Percentiles rank a stretch among this genome's conserved stretches.
These are phyloP conservation scores for Potamarius usumacintae DNA, from an alignment of 2,113 vertebrate species.

Conservation along the genomic window DNA sequence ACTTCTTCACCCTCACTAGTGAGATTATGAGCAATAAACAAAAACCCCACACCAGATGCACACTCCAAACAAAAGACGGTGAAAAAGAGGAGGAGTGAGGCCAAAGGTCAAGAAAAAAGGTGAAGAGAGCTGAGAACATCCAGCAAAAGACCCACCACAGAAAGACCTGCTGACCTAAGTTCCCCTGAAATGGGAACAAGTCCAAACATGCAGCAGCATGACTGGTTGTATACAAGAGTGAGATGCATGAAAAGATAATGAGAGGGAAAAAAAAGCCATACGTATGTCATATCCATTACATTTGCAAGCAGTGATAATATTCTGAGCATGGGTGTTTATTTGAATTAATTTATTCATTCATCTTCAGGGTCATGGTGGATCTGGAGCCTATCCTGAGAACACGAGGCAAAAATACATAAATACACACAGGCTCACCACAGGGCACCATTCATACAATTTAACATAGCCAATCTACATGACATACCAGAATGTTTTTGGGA, in stretches of 20 bases:
- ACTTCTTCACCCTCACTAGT: conserved; percentile 20
- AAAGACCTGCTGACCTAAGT: conserved; percentile 13
- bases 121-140: conserved; percentile 30
- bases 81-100: conserved; percentile 44
- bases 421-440: neutral
- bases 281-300: neutral
- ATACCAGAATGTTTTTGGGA: neutral
- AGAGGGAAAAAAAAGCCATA: neutral
- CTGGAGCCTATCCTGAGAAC: neutral
- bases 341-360: neutral
- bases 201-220: neutral
- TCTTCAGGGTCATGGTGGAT: neutral
- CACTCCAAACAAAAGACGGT: conserved; percentile 62
- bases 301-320: neutral
- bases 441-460: neutral
- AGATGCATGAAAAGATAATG: neutral
- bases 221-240: neutral
- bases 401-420: neutral
- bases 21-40: conserved; percentile 54
- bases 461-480: neutral
- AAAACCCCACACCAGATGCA: conserved; percentile 62
- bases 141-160: conserved; percentile 11
- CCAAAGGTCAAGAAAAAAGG: conserved; percentile 57
- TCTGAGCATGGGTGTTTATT: neutral
- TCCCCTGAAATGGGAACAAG: conserved; percentile 22